A percentile compares a stretch with the other conserved stretches of the same genome.
phyloP scores from a whole-genome alignment of 2,888 invertebrate genomes.

The Schizotus pectinicornis region DNA sequence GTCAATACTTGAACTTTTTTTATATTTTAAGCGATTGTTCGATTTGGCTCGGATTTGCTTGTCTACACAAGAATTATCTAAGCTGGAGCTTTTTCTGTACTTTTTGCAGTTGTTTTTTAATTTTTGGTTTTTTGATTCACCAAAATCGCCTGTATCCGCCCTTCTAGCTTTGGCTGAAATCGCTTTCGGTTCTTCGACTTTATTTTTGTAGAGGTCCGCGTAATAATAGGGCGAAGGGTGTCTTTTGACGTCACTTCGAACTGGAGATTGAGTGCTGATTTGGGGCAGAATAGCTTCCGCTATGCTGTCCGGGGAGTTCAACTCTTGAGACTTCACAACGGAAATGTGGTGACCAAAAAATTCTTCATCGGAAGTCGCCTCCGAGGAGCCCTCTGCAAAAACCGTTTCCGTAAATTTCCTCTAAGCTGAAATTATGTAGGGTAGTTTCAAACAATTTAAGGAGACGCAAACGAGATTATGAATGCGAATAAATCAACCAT shows the following conservation, averaged over 20 bases:
- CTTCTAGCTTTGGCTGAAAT: slow-evolving; percentile 7
- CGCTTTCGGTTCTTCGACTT: slow-evolving; percentile 41
- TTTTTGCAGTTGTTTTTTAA: slow-evolving; percentile 38
- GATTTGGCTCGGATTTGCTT: slow-evolving; percentile 55
- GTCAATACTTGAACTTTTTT: slow-evolving; percentile 77
- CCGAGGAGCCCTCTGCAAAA: slow-evolving; percentile 57
- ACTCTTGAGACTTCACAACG: slow-evolving; percentile 60
- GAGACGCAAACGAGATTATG: slow-evolving; percentile 30
- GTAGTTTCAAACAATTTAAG: no score
- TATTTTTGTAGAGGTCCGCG: slow-evolving; percentile 73
- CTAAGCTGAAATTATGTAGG: no score
- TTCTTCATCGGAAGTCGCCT: slow-evolving; percentile 57
- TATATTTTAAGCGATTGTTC: slow-evolving; percentile 58
- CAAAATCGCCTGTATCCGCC: not conserved
- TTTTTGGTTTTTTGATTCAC: slow-evolving; percentile 39
- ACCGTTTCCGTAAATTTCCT: not conserved
- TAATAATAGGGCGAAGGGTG: slow-evolving; percentile 86
- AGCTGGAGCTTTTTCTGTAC: slow-evolving; percentile 50
- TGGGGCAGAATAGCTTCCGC: slow-evolving; percentile 58
- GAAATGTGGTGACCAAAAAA: slow-evolving; percentile 51
- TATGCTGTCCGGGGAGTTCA: slow-evolving; percentile 75
- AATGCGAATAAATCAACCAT: slow-evolving; percentile 39
- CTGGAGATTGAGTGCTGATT: slow-evolving; percentile 60
- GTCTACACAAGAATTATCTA: slow-evolving; percentile 46
- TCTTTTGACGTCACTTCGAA: slow-evolving; percentile 65